Evolutionary conservation across 2,113 vertebrate species (phyloP).

Genomic region (Abramis brama): DNA sequence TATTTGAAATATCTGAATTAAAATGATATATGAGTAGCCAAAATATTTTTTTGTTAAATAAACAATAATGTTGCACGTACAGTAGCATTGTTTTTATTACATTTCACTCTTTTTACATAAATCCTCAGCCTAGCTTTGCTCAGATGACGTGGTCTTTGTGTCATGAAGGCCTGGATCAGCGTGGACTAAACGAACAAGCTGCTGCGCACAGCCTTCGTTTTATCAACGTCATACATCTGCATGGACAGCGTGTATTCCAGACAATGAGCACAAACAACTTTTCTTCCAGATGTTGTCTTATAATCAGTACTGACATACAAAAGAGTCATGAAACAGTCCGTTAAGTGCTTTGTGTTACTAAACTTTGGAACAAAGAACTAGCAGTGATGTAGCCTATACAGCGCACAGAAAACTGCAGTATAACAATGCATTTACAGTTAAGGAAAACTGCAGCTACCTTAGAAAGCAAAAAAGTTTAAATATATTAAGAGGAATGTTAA

Average conservation of each 20-base stretch:
- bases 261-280: conserved; percentile 21
- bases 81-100: not conserved
- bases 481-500: too few relatives aligned
- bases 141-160: conserved; percentile 27
- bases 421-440: not conserved
- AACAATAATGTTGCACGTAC: not conserved
- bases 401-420: not conserved
- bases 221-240: not conserved
- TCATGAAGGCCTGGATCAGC: conserved; percentile 34
- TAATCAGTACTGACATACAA: not conserved
- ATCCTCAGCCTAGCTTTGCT: not conserved
- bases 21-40: too few relatives aligned
- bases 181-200: conserved; percentile 37
- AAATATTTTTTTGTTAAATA: too few relatives aligned
- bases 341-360: not conserved
- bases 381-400: not conserved
- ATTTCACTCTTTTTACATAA: conserved; percentile 10
- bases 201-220: not conserved
- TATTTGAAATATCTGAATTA: too few relatives aligned
- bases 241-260: not conserved
- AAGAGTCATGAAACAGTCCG: not conserved
- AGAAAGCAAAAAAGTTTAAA: not conserved
- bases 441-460: not conserved
- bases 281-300: conserved; percentile 13
- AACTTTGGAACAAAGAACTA: not conserved